Conservation (phyloP, 2,113 vertebrate genomes). For the Anser brachyrhynchus region DNA sequence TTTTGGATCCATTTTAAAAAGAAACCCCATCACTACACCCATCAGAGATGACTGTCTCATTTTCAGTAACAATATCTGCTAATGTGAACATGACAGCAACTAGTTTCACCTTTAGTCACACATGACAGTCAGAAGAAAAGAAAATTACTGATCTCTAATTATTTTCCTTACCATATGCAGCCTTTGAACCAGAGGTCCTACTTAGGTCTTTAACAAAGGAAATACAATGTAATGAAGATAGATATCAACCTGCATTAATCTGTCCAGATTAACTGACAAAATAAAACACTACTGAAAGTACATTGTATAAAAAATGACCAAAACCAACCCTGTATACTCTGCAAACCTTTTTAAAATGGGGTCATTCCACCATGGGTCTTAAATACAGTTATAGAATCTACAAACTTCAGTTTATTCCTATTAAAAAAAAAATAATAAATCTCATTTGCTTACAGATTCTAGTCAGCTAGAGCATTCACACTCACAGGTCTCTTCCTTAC, state of each 20-base stretch:
- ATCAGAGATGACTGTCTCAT: neutral
- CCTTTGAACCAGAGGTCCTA: neutral
- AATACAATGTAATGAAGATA: neutral
- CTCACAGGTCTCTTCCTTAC: neutral
- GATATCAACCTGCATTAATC: neutral
- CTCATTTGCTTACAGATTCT: neutral
- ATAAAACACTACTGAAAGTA: neutral
- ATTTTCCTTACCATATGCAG: neutral
- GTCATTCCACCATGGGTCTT: neutral
- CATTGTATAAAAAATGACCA: neutral
- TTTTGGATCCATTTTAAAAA: neutral
- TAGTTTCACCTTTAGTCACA: neutral
- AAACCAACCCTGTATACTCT: neutral
- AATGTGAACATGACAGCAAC: neutral
- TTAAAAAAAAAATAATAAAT: neutral
- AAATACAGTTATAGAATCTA: neutral
- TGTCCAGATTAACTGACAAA: neutral
- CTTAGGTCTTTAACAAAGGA: neutral
- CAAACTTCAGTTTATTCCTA: neutral
- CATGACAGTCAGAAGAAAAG: neutral
- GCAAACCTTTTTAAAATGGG: neutral
- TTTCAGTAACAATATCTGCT: neutral
- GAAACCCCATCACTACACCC: fast-evolving
- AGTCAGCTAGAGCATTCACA: neutral
- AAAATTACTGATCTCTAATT: neutral